phyloP scores from a whole-genome alignment of 53 echinoderm and acorn worm species.

The Echinometra lucunter region DNA sequence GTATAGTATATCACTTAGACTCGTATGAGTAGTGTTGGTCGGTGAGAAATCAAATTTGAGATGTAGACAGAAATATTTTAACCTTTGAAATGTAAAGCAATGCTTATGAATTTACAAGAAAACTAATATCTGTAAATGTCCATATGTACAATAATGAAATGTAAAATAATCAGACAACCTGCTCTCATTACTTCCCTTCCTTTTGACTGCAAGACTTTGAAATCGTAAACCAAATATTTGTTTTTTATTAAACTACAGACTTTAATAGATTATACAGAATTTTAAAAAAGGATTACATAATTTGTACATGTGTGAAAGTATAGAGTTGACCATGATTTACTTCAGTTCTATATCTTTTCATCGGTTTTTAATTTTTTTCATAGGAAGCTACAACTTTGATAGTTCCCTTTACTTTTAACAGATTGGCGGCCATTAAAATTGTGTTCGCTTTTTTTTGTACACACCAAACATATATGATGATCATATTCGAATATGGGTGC shows the following conservation, averaged over 20 bases:
- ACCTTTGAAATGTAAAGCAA: background rate
- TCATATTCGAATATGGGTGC: slow-evolving; percentile 43
- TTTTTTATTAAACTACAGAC: background rate
- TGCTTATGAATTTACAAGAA: background rate
- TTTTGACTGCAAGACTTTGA: background rate
- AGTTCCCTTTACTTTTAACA: background rate
- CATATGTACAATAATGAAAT: slow-evolving; percentile 6
- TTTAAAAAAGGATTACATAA: background rate
- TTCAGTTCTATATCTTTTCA: background rate
- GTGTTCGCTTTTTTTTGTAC: background rate
- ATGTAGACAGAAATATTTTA: slow-evolving; percentile 2
- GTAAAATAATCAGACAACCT: background rate
- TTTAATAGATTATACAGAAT: slow-evolving; percentile 8
- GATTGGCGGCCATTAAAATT: background rate
- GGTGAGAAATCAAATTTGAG: background rate
- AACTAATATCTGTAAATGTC: background rate
- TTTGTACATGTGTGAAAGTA: background rate
- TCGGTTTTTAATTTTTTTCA: background rate
- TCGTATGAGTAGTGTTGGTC: background rate
- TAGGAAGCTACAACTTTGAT: background rate
- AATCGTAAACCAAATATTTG: too few species aligned
- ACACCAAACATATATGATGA: slow-evolving; percentile 20
- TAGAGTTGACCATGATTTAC: background rate
- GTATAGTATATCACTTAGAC: slow-evolving; percentile 13
- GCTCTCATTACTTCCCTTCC: background rate